Base-by-base conservation (phyloP, 2,113 vertebrate species). In the Phainopepla nitens region DNA sequence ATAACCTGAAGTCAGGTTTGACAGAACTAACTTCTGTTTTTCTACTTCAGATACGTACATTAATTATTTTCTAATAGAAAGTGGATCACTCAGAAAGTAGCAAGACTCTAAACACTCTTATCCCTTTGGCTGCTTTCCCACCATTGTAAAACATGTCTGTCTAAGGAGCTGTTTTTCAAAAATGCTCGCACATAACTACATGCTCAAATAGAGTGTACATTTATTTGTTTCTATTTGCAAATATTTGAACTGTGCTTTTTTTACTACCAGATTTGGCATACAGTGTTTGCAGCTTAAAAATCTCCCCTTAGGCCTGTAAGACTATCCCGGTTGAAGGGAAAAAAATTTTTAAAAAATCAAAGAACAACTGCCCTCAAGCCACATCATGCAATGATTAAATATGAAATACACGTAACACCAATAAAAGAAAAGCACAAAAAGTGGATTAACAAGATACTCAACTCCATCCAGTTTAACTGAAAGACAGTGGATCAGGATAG, bases 341-440 rank as follows among this genome's bases (percentile, higher is more conserved):
- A 53, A 47, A 62, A 66, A 65, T 54, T 27, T 9, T 14, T n/a
- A 39, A 42, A 42, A 53, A 47, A 41, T 70, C 35, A 77, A 90
- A 80, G 61, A 93, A 85, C 35, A 82, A 69, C 20, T 56, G 76
- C 92, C 79, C 81, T 87, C 49, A 76, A 75, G 79, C 77, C 68
- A 85, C n/a, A 50, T 69, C 68, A 45, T 69, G 57, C 77, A 54
- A 89, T 66, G n/a, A 93, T 87, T 92, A 94, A 92, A 94, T 54
- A 93, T 70, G 62, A 91, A 97, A 96, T 94, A 92, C 29, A 70
- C 81, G 39, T 60, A 94, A 84, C 51, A 75, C 51, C 71, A 71
- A 71, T 62, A 86, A 82, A 94, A 93, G 31, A 81, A 95, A 94
- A 79, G 53, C 65, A 89, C 56, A 93, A 62, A 89, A 94, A 93